Evolutionary conservation across 2,888 invertebrate genomes (phyloP), one percentile per base, ranked within the genome.

Genomic region (Atrina japonica): DNA sequence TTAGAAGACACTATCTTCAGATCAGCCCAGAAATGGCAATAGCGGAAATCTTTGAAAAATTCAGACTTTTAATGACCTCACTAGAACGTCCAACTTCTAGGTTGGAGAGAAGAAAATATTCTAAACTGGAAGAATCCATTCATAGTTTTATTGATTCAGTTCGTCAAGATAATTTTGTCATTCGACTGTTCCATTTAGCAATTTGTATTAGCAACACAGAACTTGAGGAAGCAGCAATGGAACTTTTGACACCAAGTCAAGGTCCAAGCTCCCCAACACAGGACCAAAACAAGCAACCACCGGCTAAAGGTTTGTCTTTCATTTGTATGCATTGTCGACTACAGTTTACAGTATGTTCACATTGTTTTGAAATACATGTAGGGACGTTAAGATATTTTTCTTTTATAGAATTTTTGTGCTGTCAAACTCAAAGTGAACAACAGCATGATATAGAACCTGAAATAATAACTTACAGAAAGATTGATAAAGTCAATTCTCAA

Each of bases 141-240:
- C 69, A 74, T 52, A 70, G 70, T 21, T 86, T 85, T 55, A 50
- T 84, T 21, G 25, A 66, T 35, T 43, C 49, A 7, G 45, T 86
- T 25, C 71, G 66, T 6, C 61, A 71, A 0, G 82, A 84, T 56
- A 67, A 72, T 0, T 41, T 86, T 14, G 78, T 76, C 0, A 67
- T 66, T 21, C 66, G 59, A 16, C 71, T 87, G 30, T 78, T 86
- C n/a, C 86, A 87, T 69, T 65, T 87, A 40, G 81, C 86, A 6
- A 72, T 87, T 29, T 86, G 87, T 76, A 76, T 85, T 60, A 78
- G 84, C 25, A 76, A 78, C 50, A 78, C 78, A 2, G 76, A 78
- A 6, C 76, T 87, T 3, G 77, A 85, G 66, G 83, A 85, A 30
- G 68, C 80, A 0, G 83, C 83, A 14, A 66, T 81, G 69, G 80